Evolutionary conservation across 2,797 vertebrate genomes (phyloP), one percentile per base, ranked within the genome.

Genomic region (Varecia variegata): DNA sequence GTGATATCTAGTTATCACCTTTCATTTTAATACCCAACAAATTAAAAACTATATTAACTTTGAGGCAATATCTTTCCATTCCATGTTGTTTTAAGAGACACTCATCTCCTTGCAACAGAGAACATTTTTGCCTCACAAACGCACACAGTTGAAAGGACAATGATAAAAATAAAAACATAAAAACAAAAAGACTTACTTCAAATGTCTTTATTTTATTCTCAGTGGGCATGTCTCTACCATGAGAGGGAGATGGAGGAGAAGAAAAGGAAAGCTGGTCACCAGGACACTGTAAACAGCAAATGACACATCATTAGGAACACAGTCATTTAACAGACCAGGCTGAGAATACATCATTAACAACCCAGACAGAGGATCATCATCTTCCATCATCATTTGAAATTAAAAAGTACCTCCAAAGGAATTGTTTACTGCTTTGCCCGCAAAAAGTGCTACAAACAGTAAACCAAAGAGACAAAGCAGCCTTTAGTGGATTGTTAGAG

Each of bases 381-480:
- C 92, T 93, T 93, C 88, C 27, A 94, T 77, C 92, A 95, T 90
- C 94, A 92, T 93, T 67, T 98, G 92, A 97, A 98, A 98, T 93
- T 85, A 93, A 89, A 92, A 97, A 95, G 80, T 52, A 96, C 80
- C 85, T 98, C 97, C 94, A 94, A 98, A 98, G 96, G 94, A 97
- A 96, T 35, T 89, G 92, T 88, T 97, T 97, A 94, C 86, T 97
- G 97, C 97, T 98, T 97, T 98, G 97, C 97, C 97, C 97, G 97
- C 96, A 98, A 94, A 98, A 98, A 97, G 89, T 90, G 95, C 96
- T 97, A 50, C 4, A 93, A 96, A 92, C 25, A 62, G 97, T 94
- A 97, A 98, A 97, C 96, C 97, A 97, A 97, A 98, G 98, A 95
- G 97, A 97, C 93, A 97, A 97, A 97, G 97, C 93, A 97, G 95